Percentiles rank a stretch among this genome's conserved stretches.
phyloP scores from a whole-genome alignment of 2,113 vertebrate species.

The Aspidoscelis tigris region DNA sequence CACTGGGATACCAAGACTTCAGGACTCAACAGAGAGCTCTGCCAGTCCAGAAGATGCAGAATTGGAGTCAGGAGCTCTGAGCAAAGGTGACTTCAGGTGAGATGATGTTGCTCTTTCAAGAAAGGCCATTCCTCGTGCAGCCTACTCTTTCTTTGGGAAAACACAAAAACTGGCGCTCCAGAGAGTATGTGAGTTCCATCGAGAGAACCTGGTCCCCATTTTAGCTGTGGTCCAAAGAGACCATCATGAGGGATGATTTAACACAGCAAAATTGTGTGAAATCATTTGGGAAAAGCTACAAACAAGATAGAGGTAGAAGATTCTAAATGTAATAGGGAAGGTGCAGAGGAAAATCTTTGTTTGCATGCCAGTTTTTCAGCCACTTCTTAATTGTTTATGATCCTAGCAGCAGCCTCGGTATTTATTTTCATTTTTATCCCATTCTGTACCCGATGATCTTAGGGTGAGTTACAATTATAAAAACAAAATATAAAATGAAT shows the following conservation, averaged over 20 bases:
- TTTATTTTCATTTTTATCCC: too few relatives aligned
- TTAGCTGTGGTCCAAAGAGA: neutral
- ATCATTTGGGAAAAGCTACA: neutral
- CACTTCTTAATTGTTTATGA: too few relatives aligned
- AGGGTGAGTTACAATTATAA: too few relatives aligned
- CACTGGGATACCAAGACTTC: constrained; percentile 54
- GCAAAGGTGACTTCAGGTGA: constrained; percentile 70
- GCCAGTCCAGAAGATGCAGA: neutral
- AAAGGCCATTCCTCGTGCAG: neutral
- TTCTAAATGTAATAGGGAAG: neutral
- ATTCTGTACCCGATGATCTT: too few relatives aligned
- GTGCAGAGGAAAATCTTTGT: too few relatives aligned
- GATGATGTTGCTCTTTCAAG: neutral
- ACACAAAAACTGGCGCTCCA: neutral
- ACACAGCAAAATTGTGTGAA: neutral
- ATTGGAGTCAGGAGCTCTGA: neutral
- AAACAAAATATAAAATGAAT: too few relatives aligned
- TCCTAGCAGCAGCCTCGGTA: too few relatives aligned
- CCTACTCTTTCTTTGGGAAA: neutral
- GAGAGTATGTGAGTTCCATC: neutral
- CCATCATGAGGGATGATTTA: neutral
- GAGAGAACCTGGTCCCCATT: neutral
- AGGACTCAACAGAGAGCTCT: neutral
- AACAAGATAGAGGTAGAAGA: neutral
- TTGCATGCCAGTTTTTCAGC: too few relatives aligned